phyloP scores from a whole-genome alignment of 2,797 vertebrate species.

The Okamejei kenojei region DNA sequence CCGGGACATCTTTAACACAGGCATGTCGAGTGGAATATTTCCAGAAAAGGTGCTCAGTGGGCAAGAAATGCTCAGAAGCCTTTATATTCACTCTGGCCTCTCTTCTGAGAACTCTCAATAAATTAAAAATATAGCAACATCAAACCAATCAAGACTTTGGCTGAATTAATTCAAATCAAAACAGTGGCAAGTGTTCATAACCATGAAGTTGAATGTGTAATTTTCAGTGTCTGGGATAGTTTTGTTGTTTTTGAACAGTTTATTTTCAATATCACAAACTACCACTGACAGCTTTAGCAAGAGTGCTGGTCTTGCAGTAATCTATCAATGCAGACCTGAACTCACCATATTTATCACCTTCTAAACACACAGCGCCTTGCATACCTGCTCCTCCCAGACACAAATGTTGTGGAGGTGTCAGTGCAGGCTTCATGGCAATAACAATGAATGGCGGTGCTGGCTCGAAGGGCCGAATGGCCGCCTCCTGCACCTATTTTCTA shows the following conservation, averaged over 20 bases:
- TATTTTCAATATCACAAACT: not conserved
- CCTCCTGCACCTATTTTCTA: too few species aligned
- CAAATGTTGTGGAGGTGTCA: not conserved
- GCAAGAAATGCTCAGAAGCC: not conserved
- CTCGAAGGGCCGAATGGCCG: too few species aligned
- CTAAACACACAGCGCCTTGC: not conserved
- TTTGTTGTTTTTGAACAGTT: not conserved
- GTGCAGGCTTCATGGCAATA: not conserved
- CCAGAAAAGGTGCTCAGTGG: not conserved
- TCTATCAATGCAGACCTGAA: not conserved
- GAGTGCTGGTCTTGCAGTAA: not conserved
- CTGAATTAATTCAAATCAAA: not conserved
- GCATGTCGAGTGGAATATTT: not conserved
- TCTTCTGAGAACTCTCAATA: not conserved
- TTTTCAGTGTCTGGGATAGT: not conserved
- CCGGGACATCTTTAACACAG: constrained; percentile 29
- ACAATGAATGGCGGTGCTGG: too few species aligned
- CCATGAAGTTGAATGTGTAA: not conserved
- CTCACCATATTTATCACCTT: too few species aligned
- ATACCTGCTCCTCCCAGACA: constrained; percentile 14
- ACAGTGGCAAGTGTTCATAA: not conserved
- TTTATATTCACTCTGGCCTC: not conserved
- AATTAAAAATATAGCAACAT: not conserved
- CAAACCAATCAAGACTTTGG: not conserved
- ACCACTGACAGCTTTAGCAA: not conserved